A percentile compares a stretch with the other conserved stretches of the same genome.
Conservation (phyloP, 2,888 invertebrate species). For the Sphaerophoria taeniata region DNA sequence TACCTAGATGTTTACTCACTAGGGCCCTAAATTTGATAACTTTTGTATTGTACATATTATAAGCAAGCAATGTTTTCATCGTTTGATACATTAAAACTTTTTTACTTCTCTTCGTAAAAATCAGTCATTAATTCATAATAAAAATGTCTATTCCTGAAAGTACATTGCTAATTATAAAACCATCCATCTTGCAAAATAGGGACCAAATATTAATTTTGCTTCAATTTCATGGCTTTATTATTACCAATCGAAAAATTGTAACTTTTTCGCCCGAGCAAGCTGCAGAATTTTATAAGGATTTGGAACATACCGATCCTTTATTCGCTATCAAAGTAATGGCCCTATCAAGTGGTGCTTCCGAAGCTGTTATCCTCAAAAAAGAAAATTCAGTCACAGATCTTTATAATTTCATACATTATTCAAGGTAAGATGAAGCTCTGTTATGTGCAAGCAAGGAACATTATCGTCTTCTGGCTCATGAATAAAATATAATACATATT, state of each 20-base stretch:
- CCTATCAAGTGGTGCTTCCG: constrained; percentile 41
- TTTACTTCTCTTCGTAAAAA: no score
- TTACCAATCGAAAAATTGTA: constrained; percentile 33
- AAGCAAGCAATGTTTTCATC: no score
- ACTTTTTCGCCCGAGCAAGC: constrained; percentile 52
- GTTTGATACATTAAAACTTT: no score
- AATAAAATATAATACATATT: no score
- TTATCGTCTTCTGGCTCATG: neutral
- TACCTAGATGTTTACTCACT: no score
- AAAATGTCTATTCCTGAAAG: constrained; percentile 37
- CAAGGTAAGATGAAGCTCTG: neutral
- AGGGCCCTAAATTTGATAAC: no score
- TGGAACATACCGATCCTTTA: constrained; percentile 23
- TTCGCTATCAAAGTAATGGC: constrained; percentile 56
- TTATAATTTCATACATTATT: neutral
- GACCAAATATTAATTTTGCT: constrained; percentile 29
- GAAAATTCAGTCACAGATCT: constrained; percentile 44
- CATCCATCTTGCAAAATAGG: constrained; percentile 3
- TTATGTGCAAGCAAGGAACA: no score
- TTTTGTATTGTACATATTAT: no score
- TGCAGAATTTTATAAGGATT: constrained; percentile 60
- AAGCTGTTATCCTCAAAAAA: constrained; percentile 52
- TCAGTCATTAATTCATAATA: no score
- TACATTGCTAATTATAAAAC: constrained; percentile 50
- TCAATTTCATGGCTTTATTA: constrained; percentile 40